A percentile compares a stretch with the other conserved stretches of the same genome.
Evolutionary conservation across 2,113 vertebrate species (phyloP).

Genomic region (Hippolais icterina): DNA sequence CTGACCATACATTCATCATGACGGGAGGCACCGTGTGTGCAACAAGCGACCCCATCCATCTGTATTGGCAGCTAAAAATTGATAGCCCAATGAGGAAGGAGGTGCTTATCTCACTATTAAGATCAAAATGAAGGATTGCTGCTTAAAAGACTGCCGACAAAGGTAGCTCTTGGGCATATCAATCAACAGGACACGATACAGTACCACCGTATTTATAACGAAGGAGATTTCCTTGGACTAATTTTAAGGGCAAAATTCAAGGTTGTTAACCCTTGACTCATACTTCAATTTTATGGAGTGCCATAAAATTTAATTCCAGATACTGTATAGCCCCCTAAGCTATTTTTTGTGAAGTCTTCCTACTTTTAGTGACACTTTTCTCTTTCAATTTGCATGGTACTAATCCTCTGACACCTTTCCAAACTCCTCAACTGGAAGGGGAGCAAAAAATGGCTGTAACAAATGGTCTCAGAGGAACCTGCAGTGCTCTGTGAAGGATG

Average conservation of each 20-base stretch:
- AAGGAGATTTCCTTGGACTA: slow-evolving; percentile 71
- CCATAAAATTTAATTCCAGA: slow-evolving; percentile 65
- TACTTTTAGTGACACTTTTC: not conserved
- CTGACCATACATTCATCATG: slow-evolving; percentile 84
- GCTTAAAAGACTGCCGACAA: slow-evolving; percentile 81
- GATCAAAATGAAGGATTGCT: slow-evolving; percentile 81
- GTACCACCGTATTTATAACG: slow-evolving; percentile 71
- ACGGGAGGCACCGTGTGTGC: slow-evolving; percentile 64
- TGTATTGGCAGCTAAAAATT: slow-evolving; percentile 88
- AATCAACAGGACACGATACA: slow-evolving; percentile 71
- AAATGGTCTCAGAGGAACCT: slow-evolving; percentile 25
- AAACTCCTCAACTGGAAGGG: slow-evolving; percentile 35
- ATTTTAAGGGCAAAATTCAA: slow-evolving; percentile 74
- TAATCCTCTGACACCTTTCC: slow-evolving; percentile 44
- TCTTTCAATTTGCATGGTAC: slow-evolving; percentile 30
- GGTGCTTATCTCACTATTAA: slow-evolving; percentile 69
- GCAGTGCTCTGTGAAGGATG: slow-evolving; percentile 14
- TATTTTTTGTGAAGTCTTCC: slow-evolving; percentile 48
- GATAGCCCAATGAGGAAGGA: slow-evolving; percentile 64
- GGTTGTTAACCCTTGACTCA: slow-evolving; percentile 70
- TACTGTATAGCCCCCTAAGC: slow-evolving; percentile 47
- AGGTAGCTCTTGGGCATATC: slow-evolving; percentile 77
- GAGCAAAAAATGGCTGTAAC: slow-evolving; percentile 23
- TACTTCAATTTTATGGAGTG: slow-evolving; percentile 72
- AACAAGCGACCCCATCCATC: slow-evolving; percentile 84